A percentile compares a stretch with the other conserved stretches of the same genome.
Conservation (phyloP, 2,113 vertebrate genomes). For the Pangasianodon gigas region DNA sequence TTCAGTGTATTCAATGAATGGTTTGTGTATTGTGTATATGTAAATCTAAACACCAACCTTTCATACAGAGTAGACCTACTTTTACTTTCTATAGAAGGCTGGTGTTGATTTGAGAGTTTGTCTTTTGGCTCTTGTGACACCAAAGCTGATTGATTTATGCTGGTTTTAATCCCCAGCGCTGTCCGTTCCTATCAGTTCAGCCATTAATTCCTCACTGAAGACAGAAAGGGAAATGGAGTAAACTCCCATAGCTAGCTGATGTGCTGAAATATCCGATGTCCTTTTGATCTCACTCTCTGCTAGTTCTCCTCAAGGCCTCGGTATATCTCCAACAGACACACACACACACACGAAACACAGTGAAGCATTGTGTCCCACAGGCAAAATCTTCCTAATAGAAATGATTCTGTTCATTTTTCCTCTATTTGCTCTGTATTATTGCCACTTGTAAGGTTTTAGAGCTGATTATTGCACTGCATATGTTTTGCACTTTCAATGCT, state of each 20-base stretch:
- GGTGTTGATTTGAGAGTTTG: constrained; percentile 56
- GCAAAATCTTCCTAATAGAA: constrained; percentile 30
- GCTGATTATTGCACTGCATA: neutral
- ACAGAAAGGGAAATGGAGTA: constrained; percentile 66
- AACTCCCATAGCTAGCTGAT: constrained; percentile 58
- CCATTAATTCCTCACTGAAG: constrained; percentile 70
- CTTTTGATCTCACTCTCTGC: constrained; percentile 39
- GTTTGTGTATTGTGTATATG: neutral
- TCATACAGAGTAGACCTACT: neutral
- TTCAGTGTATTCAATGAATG: too few relatives aligned
- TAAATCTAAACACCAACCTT: neutral
- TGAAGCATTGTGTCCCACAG: neutral
- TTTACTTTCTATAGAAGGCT: constrained; percentile 54
- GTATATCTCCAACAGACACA: constrained; percentile 11
- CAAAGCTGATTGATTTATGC: constrained; percentile 60
- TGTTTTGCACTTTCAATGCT: neutral
- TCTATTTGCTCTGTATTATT: constrained; percentile 14
- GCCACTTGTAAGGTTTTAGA: constrained; percentile 18
- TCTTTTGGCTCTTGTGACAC: constrained; percentile 50
- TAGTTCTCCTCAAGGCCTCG: neutral
- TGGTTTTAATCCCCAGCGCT: constrained; percentile 65
- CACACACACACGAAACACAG: constrained; percentile 6
- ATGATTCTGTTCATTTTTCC: constrained; percentile 21
- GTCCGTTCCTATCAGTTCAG: constrained; percentile 73
- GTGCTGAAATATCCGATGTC: constrained; percentile 48